Base-by-base conservation (phyloP, 2,888 invertebrate genomes). In the Heliconius aoede region DNA sequence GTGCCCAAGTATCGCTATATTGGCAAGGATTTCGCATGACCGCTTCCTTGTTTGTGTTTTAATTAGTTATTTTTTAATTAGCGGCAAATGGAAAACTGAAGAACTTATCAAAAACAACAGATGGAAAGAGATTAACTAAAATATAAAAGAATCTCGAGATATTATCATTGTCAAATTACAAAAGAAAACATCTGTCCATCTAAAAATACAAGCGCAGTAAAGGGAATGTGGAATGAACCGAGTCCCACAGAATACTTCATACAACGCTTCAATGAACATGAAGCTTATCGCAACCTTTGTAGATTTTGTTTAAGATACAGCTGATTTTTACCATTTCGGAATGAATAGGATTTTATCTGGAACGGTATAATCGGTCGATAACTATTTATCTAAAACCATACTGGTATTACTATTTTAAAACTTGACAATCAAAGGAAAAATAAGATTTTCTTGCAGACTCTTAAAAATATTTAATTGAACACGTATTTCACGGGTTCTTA, bases 261-360 rank as follows among this genome's bases (percentile, higher is more conserved):
- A 69, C 28, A 74, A 32, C 77, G 74, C 71, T 36, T 65, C 65
- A 77, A 65, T 77, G 77, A 77, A 71, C 65, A 30, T 71, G 58
- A 74, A 40, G 74, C 65, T 74, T 74, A 74, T 77, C 74, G 69
- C 58, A 71, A 71, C 72, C 46, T 69, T 74, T 75, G 72, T 77
- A 58, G 77, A 75, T 75, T 74, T 58, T 61, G 64, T 51, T 64
- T 64, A 55, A 64, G 62, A 75, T 75, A 26, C 21, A 40, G 26
- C 24, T 11, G 7, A 61, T 72, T 26, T 72, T 60, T 72, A 40
- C 28, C 32, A 24, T 69, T 69, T 55, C 32, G 15, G 15, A 55
- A 55, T 24, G 30, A 69, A 69, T n/a, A 24, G 30, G 15, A 8
- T 69, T 55, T 55, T 69, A 24, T 65, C 24, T 24, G 40, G 24